These are phyloP conservation scores for Ischnus inquisitorius DNA, from an alignment of 2,888 invertebrate genomes.

Conservation along the genomic window DNA sequence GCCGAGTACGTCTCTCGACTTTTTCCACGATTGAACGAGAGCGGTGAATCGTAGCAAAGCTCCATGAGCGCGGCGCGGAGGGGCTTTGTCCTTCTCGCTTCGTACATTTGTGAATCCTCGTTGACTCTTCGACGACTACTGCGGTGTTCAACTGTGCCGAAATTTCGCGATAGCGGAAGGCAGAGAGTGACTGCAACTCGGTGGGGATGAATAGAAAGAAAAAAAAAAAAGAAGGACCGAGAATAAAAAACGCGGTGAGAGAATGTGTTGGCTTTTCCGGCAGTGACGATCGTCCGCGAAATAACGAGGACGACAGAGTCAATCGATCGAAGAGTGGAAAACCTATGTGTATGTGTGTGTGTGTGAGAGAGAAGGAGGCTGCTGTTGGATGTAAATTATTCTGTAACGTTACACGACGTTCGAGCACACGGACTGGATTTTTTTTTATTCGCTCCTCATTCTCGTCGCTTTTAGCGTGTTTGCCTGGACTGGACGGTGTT, in stretches of 20 bases:
- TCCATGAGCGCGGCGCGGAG: constrained; percentile 43
- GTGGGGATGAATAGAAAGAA: constrained; percentile 25
- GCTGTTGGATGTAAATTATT: constrained; percentile 5
- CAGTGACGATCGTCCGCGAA: constrained; percentile 63
- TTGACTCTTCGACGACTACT: background rate
- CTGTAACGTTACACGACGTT: constrained; percentile 46
- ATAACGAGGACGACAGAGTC: constrained; percentile 47
- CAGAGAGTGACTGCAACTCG: constrained; percentile 3
- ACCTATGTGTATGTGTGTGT: background rate
- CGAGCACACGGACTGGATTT: constrained; percentile 32
- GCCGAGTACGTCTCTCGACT: constrained; percentile 43
- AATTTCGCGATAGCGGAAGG: constrained; percentile 42
- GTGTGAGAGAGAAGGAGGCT: no score
- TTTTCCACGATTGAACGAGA: constrained; percentile 47
- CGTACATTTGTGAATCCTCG: constrained; percentile 27
- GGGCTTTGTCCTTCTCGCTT: constrained; percentile 25
- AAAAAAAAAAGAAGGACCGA: background rate
- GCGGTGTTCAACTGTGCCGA: constrained; percentile 19
- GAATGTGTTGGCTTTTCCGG: constrained; percentile 58
- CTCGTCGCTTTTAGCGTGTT: constrained; percentile 3
- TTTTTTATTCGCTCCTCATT: constrained; percentile 16
- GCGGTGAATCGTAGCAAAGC: constrained; percentile 53
- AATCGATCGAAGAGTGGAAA: constrained; percentile 60
- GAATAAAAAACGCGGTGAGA: background rate
- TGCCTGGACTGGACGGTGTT: constrained; percentile 27